phyloP scores from a whole-genome alignment of 2,797 vertebrate species.

The Picus viridis region DNA sequence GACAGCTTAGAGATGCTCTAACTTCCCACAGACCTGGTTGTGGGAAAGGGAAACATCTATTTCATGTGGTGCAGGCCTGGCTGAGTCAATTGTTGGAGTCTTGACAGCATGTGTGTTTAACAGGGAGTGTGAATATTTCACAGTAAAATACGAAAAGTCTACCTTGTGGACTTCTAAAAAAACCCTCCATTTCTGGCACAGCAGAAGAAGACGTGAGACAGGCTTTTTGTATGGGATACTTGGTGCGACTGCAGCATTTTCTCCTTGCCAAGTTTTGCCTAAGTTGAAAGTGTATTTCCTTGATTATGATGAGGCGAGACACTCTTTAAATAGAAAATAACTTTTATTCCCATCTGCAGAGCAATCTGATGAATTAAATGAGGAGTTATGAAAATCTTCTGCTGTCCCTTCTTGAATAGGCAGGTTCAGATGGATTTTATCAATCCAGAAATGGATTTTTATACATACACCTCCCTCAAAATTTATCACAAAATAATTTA shows the following conservation, averaged over 20 bases:
- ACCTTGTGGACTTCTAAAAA: conserved; percentile 62
- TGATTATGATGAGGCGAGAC: conserved; percentile 52
- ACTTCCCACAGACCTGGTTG: neutral
- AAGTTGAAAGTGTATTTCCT: conserved; percentile 31
- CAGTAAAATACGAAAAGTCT: conserved; percentile 32
- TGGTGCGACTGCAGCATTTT: conserved; percentile 23
- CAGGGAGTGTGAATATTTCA: conserved; percentile 25
- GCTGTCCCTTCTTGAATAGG: conserved; percentile 19
- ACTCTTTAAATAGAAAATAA: conserved; percentile 58
- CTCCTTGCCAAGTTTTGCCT: conserved; percentile 49
- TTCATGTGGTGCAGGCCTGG: neutral
- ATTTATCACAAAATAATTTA: neutral
- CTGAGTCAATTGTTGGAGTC: neutral
- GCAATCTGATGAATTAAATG: conserved; percentile 49
- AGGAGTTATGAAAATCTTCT: conserved; percentile 18
- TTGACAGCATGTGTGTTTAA: neutral
- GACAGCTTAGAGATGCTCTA: neutral
- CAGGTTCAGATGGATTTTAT: neutral
- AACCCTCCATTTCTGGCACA: conserved; percentile 30
- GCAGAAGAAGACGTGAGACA: conserved; percentile 37
- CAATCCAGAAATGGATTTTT: conserved; percentile 17
- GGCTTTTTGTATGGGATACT: conserved; percentile 41
- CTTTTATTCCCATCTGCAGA: conserved; percentile 57
- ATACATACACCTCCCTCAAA: neutral
- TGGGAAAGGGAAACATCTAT: neutral